These are phyloP conservation scores for Prunella fulvescens DNA, from an alignment of 2,113 vertebrate species.

Conservation along the genomic window DNA sequence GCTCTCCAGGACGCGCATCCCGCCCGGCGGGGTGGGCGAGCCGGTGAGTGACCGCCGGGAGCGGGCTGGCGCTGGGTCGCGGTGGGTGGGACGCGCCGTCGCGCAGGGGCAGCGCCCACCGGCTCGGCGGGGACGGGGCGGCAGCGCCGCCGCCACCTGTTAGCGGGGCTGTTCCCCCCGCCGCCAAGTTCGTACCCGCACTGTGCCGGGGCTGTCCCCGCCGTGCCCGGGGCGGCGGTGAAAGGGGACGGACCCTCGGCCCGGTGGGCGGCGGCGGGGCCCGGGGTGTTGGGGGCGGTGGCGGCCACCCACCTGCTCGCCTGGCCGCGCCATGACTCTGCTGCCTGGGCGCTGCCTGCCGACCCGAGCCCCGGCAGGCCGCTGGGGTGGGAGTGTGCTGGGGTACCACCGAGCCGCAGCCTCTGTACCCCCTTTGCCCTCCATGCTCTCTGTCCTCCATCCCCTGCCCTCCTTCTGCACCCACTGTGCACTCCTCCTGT, in stretches of 20 bases:
- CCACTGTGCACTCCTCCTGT: background rate
- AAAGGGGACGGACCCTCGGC: background rate
- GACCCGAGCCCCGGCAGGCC: background rate
- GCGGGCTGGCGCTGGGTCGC: background rate
- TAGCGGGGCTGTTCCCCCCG: background rate
- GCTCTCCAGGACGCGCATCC: background rate
- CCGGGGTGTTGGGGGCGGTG: background rate
- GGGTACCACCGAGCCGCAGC: background rate
- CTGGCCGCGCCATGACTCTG: conserved; percentile 5
- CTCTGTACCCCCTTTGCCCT: background rate
- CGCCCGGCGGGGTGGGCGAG: background rate
- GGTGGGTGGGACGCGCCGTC: background rate
- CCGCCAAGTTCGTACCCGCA: background rate
- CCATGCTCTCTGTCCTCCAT: background rate
- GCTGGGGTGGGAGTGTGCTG: background rate
- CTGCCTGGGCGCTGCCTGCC: conserved; percentile 20
- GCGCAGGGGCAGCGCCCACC: background rate
- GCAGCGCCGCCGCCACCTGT: background rate
- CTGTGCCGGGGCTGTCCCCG: background rate
- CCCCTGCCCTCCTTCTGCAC: background rate
- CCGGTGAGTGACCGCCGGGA: background rate
- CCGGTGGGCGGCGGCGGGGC: background rate
- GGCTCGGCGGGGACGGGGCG: background rate
- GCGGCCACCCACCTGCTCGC: conserved; percentile 8
- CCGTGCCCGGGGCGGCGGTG: background rate